A percentile compares a stretch with the other conserved stretches of the same genome.
Evolutionary conservation across 2,888 invertebrate genomes (phyloP).

Genomic region (Reticulitermes lucifugus): DNA sequence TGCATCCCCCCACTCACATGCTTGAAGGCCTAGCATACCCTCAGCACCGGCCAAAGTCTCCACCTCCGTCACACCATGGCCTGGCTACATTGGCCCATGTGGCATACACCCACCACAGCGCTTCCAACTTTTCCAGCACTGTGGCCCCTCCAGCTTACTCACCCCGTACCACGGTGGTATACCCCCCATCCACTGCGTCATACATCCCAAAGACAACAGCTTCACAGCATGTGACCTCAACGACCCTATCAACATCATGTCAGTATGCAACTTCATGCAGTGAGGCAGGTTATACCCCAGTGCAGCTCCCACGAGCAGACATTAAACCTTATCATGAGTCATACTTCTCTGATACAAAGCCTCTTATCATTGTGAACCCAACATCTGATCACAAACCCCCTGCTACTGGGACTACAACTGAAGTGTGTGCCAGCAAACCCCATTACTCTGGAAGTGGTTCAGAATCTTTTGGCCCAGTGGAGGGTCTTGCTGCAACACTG

Average conservation of each 20-base stretch:
- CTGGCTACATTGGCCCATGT: conserved; percentile 62
- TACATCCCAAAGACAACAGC: conserved; percentile 35
- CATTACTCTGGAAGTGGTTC: not conserved
- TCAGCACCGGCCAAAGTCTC: conserved; percentile 54
- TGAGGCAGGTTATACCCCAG: conserved; percentile 65
- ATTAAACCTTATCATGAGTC: conserved; percentile 80
- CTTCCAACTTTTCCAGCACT: conserved; percentile 30
- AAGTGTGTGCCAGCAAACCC: conserved; percentile 20
- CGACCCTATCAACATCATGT: conserved; percentile 44
- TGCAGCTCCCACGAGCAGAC: conserved; percentile 74
- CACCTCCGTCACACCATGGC: conserved; percentile 57
- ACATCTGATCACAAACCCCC: conserved; percentile 40
- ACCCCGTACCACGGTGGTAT: conserved; percentile 62
- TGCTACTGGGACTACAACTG: not conserved
- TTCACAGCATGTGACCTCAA: conserved; percentile 45
- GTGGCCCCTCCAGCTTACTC: conserved; percentile 56
- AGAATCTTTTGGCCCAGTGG: conserved; percentile 59
- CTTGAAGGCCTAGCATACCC: conserved; percentile 56
- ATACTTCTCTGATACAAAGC: conserved; percentile 74
- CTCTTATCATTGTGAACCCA: conserved; percentile 58
- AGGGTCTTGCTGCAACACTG: conserved; percentile 85
- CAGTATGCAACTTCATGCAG: conserved; percentile 43
- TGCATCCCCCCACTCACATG: conserved; percentile 38
- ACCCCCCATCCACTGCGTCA: conserved; percentile 55
- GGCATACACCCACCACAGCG: conserved; percentile 55